Percentiles rank a stretch among this genome's conserved stretches.
These are phyloP conservation scores for Manis javanica DNA, from an alignment of 2,797 vertebrate genomes.

Conservation along the genomic window DNA sequence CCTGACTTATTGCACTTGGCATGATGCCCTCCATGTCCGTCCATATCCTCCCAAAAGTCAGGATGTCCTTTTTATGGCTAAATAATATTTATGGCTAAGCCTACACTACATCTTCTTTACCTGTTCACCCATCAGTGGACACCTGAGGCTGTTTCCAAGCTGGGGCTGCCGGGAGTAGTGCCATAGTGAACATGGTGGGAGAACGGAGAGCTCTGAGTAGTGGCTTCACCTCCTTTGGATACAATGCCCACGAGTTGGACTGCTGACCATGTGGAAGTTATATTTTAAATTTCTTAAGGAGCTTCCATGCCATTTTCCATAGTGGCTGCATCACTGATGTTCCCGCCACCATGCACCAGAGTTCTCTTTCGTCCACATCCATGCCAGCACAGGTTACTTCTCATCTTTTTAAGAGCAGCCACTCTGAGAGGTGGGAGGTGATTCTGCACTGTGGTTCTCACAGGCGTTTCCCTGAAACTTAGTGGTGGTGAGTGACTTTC, in stretches of 20 bases:
- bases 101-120: not conserved
- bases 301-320: not conserved
- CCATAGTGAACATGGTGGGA: too few relatives aligned
- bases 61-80: not conserved
- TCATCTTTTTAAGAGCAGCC: rapidly evolving
- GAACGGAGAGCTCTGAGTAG: too few relatives aligned
- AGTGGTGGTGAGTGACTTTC: not conserved
- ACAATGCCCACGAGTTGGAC: not conserved
- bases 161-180: too few relatives aligned
- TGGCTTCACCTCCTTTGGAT: too few relatives aligned
- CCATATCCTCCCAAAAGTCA: not conserved
- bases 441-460: rapidly evolving
- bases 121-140: rapidly evolving
- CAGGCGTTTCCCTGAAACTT: too few relatives aligned
- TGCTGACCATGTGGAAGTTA: not conserved
- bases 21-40: too few relatives aligned
- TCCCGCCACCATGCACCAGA: not conserved
- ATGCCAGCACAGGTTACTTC: too few relatives aligned
- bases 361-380: too few relatives aligned
- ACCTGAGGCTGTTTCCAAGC: not conserved
- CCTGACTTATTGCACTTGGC: not conserved
- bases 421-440: rapidly evolving
- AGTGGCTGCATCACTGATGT: not conserved
- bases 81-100: too few relatives aligned
- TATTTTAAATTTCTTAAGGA: not conserved